A percentile compares a stretch with the other conserved stretches of the same genome.
These are phyloP conservation scores for Sebastes minor DNA, from an alignment of 2,797 vertebrate species.

Conservation along the genomic window DNA sequence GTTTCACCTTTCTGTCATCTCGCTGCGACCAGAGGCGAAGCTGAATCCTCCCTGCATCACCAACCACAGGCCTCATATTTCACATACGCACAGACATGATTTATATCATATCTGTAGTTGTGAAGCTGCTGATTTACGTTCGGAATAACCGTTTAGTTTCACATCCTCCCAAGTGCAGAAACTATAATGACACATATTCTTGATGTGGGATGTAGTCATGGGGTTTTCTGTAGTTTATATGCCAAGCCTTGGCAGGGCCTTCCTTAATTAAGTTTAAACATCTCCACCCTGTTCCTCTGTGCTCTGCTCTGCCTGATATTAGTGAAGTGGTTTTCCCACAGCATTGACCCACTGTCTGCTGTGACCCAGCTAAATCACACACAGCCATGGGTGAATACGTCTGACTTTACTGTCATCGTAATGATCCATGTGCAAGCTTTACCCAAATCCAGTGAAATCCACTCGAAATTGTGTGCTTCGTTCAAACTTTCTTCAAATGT, in stretches of 20 bases:
- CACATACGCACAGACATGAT: slow-evolving; percentile 2
- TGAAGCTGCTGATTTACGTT: slow-evolving; percentile 33
- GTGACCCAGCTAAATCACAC: slow-evolving; percentile 41
- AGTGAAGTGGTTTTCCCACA: slow-evolving; percentile 49
- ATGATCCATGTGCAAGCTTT: slow-evolving; percentile 14
- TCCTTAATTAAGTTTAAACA: slow-evolving; percentile 71
- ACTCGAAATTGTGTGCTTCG: not conserved
- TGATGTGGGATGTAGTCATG: slow-evolving; percentile 48
- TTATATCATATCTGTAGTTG: not conserved
- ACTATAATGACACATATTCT: slow-evolving; percentile 44
- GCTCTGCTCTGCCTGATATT: slow-evolving; percentile 46
- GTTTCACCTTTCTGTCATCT: slow-evolving; percentile 23
- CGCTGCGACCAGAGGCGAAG: not conserved
- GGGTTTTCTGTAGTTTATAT: slow-evolving; percentile 43
- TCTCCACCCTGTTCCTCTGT: slow-evolving; percentile 72
- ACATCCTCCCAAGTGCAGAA: slow-evolving; percentile 26
- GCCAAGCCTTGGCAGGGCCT: slow-evolving; percentile 66
- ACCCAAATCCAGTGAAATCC: not conserved
- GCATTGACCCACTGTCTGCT: slow-evolving; percentile 5
- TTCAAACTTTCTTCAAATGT: not conserved
- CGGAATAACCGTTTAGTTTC: not conserved
- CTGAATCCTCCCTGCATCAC: not conserved
- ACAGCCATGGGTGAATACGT: slow-evolving; percentile 23
- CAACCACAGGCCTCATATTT: slow-evolving; percentile 13
- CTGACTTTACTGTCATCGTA: slow-evolving; percentile 17